Percentiles rank a stretch among this genome's conserved stretches.
phyloP scores from a whole-genome alignment of 1,140 invertebrate species.

The Procambarus clarkii region DNA sequence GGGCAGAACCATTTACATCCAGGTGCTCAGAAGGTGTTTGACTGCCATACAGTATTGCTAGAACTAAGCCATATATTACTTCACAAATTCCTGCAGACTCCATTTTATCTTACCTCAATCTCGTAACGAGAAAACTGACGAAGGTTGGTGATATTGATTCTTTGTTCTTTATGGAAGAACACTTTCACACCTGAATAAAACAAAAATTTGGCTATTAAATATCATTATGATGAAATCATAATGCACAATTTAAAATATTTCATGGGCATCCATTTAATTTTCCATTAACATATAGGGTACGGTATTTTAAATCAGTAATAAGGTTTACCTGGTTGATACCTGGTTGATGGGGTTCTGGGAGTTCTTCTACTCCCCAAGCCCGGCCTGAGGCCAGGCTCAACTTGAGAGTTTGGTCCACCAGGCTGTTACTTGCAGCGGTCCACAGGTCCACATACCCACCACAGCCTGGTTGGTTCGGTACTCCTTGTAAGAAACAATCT shows the following conservation, averaged over 20 bases:
- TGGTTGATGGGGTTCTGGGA: neutral
- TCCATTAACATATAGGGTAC: neutral
- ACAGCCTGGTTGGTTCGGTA: too few relatives aligned
- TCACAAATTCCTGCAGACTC: too few relatives aligned
- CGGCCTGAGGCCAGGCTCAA: too few relatives aligned
- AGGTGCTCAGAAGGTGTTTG: too few relatives aligned
- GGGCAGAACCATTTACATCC: too few relatives aligned
- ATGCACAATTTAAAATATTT: neutral
- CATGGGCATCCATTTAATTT: neutral
- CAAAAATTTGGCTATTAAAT: neutral
- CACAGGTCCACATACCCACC: too few relatives aligned
- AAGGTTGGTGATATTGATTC: neutral
- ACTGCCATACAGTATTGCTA: too few relatives aligned
- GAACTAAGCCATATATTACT: too few relatives aligned
- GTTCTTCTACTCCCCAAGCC: neutral
- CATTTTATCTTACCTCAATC: neutral
- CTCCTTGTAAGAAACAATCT: too few relatives aligned
- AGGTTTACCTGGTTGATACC: neutral
- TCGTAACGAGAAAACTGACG: neutral
- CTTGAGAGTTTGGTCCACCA: too few relatives aligned
- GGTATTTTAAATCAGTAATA: neutral
- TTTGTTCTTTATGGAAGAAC: neutral
- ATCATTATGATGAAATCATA: neutral
- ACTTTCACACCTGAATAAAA: neutral
- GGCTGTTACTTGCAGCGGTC: too few relatives aligned